Percentiles rank a stretch among this genome's conserved stretches.
phyloP scores from a whole-genome alignment of 2,797 vertebrate genomes.

The Phataginus tetradactyla region DNA sequence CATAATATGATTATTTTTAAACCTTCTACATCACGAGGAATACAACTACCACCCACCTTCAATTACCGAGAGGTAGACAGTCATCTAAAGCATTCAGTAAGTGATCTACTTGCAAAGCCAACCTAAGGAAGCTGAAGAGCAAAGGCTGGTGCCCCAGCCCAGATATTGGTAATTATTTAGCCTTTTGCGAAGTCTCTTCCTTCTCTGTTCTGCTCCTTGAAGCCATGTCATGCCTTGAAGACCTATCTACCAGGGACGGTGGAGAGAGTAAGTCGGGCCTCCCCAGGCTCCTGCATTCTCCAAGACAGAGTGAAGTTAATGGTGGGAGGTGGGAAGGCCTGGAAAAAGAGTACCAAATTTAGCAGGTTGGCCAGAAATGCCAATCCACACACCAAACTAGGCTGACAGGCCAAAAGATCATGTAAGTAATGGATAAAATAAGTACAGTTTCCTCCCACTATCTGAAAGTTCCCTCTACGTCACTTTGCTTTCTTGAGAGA shows the following conservation, averaged over 20 bases:
- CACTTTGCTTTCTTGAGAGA: background rate
- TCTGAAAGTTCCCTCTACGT: background rate
- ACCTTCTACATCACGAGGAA: slow-evolving; percentile 60
- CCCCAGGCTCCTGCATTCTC: background rate
- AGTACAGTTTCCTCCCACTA: background rate
- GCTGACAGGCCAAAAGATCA: background rate
- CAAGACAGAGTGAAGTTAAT: background rate
- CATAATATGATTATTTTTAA: slow-evolving; percentile 74
- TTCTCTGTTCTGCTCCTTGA: background rate
- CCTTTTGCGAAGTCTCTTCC: background rate
- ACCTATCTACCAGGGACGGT: background rate
- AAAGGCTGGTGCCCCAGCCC: background rate
- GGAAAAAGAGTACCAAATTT: background rate
- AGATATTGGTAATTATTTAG: background rate
- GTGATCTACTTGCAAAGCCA: background rate
- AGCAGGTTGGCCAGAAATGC: background rate
- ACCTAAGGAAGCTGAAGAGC: background rate
- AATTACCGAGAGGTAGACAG: background rate
- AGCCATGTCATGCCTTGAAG: background rate
- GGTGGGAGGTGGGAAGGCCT: background rate
- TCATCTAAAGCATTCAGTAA: background rate
- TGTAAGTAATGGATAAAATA: background rate
- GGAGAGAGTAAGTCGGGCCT: background rate
- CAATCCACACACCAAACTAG: background rate
- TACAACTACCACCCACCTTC: slow-evolving; percentile 36